Evolutionary conservation across 1,140 invertebrate species (phyloP).

Genomic region (Macrobrachium rosenbergii): DNA sequence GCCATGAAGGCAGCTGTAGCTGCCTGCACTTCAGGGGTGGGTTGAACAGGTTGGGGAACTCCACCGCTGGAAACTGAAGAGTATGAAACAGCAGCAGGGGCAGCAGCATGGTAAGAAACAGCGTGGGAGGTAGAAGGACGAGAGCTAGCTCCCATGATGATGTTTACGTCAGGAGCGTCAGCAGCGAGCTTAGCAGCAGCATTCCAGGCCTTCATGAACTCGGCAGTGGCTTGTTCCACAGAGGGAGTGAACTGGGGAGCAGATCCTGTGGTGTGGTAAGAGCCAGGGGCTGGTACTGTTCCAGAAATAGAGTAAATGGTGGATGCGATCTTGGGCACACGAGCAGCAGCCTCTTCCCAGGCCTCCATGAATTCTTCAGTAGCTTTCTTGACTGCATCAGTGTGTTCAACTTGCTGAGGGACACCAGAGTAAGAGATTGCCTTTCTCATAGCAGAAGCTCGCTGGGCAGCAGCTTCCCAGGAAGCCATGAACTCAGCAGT

Average conservation of each 20-base stretch:
- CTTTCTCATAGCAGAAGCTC: no score
- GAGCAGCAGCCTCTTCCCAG: no score
- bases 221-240: constrained; percentile 2
- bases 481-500: constrained; percentile 28
- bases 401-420: no score
- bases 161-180: constrained; percentile 44
- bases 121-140: no score
- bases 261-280: neutral
- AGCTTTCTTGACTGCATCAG: no score
- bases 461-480: neutral
- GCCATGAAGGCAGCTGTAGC: constrained; percentile 43
- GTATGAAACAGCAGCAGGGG: neutral
- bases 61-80: neutral
- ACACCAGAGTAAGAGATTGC: no score
- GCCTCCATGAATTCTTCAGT: no score
- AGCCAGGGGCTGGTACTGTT: neutral
- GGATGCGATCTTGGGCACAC: neutral
- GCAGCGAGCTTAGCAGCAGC: constrained; percentile 23
- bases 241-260: neutral
- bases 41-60: constrained; percentile 1
- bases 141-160: constrained; percentile 42
- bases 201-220: constrained; percentile 17
- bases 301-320: neutral
- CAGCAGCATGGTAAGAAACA: no score
- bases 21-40: constrained; percentile 25